Evolutionary conservation across 64 coral and sea anemone species (phyloP).

Genomic region (Montipora cactus): DNA sequence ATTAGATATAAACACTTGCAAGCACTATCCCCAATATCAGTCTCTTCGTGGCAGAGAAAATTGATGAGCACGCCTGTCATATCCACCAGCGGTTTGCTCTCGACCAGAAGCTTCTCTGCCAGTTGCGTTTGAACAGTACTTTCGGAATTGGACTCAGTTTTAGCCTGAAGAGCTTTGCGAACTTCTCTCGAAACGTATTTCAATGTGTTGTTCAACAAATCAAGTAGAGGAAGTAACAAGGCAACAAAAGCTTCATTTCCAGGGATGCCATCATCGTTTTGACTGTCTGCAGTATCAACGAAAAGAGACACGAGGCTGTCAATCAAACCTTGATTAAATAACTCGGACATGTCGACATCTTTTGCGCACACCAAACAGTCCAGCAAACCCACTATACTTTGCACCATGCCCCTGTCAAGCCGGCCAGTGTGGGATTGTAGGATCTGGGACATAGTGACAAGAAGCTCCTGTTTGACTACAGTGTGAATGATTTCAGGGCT

Average conservation of each 20-base stretch:
- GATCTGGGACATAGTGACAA: conserved; percentile 77
- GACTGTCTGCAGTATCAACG: conserved; percentile 50
- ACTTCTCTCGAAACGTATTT: conserved; percentile 95
- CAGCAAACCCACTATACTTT: conserved; percentile 78
- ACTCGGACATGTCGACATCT: conserved; percentile 68
- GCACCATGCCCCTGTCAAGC: conserved; percentile 65
- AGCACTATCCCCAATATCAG: conserved; percentile 80
- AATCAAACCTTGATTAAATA: conserved; percentile 95
- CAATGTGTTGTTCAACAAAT: conserved; percentile 79
- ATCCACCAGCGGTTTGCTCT: conserved; percentile 91
- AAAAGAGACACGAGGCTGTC: conserved; percentile 88
- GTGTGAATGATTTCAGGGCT: conserved; percentile 76
- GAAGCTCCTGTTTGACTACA: conserved; percentile 80
- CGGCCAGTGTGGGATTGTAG: conserved; percentile 66
- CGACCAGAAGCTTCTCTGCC: conserved; percentile 81
- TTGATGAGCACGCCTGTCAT: conserved; percentile 90
- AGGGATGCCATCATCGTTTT: conserved; percentile 52
- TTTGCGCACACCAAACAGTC: conserved; percentile 77
- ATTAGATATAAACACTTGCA: conserved; percentile 84
- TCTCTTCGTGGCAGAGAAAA: conserved; percentile 77
- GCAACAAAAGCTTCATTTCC: conserved; percentile 28
- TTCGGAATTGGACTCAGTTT: conserved; percentile 47
- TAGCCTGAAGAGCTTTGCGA: conserved; percentile 75
- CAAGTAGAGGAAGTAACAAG: conserved; percentile 80
- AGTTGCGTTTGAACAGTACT: conserved; percentile 43